Evolutionary conservation across 2,888 invertebrate genomes (phyloP).

Genomic region (Hecatera dysodea): DNA sequence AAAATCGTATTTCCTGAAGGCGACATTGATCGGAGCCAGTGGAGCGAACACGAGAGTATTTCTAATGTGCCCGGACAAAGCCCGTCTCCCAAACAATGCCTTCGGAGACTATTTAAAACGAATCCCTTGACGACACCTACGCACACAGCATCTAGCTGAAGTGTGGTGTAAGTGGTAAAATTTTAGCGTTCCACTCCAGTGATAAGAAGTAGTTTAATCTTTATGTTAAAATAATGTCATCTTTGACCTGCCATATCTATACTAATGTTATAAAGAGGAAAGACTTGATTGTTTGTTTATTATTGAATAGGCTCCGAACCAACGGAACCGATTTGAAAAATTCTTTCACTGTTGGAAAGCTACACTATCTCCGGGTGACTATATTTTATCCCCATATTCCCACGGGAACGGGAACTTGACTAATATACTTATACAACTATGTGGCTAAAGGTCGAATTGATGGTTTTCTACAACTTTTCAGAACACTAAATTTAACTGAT

Average conservation of each 20-base stretch:
- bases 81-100: slow-evolving; percentile 82
- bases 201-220: not conserved
- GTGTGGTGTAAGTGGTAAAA: slow-evolving; percentile 68
- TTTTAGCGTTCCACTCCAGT: not conserved
- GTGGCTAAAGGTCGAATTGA: not conserved
- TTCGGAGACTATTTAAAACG: slow-evolving; percentile 86
- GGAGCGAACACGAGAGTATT: slow-evolving; percentile 84
- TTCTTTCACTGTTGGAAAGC: too few relatives aligned
- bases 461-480: too few relatives aligned
- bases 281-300: too few relatives aligned
- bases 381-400: too few relatives aligned
- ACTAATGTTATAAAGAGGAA: too few relatives aligned
- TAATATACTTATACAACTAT: not conserved
- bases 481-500: not conserved
- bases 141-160: slow-evolving; percentile 70
- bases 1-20: slow-evolving; percentile 90
- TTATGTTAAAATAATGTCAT: not conserved
- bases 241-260: too few relatives aligned
- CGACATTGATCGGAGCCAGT: slow-evolving; percentile 83
- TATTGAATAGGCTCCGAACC: too few relatives aligned
- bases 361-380: too few relatives aligned
- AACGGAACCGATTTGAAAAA: too few relatives aligned
- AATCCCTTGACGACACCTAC: slow-evolving; percentile 86
- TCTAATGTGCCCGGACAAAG: slow-evolving; percentile 82
- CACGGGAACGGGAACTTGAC: too few relatives aligned